Evolutionary conservation across 2,113 vertebrate genomes (phyloP).

Genomic region (Lamprotornis superbus): DNA sequence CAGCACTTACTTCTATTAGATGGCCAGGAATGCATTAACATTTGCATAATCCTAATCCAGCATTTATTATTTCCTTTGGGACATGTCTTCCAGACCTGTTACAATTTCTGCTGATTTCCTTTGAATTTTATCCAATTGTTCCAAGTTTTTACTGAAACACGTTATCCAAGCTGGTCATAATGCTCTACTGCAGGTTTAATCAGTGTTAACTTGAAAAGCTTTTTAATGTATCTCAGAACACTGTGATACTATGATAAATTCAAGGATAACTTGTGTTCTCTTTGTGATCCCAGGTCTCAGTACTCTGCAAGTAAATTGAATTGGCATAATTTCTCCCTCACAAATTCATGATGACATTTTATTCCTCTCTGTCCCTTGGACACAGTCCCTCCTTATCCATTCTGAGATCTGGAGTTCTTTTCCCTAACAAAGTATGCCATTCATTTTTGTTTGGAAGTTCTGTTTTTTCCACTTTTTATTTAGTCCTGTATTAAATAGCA

Average conservation of each 20-base stretch:
- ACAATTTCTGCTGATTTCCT: not conserved
- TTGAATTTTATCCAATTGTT: not conserved
- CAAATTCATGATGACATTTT: not conserved
- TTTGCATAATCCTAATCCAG: not conserved
- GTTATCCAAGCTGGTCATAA: not conserved
- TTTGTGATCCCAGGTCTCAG: not conserved
- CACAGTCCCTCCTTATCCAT: not conserved
- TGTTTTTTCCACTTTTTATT: not conserved
- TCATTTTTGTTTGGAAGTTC: not conserved
- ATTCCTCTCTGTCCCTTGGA: not conserved
- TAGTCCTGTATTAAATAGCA: not conserved
- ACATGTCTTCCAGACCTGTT: not conserved
- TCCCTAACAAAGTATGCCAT: not conserved
- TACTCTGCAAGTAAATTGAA: not conserved
- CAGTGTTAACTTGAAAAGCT: not conserved
- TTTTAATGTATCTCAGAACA: not conserved
- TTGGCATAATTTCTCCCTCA: not conserved
- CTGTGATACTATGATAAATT: not conserved
- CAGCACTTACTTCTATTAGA: not conserved
- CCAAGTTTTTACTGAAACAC: not conserved
- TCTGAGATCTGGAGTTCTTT: not conserved
- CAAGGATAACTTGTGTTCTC: not conserved
- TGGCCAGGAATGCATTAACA: not conserved
- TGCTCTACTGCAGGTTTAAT: not conserved
- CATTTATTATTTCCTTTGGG: not conserved